Base-by-base conservation (phyloP, 2,113 vertebrate species). In the Engraulis encrasicolus region DNA sequence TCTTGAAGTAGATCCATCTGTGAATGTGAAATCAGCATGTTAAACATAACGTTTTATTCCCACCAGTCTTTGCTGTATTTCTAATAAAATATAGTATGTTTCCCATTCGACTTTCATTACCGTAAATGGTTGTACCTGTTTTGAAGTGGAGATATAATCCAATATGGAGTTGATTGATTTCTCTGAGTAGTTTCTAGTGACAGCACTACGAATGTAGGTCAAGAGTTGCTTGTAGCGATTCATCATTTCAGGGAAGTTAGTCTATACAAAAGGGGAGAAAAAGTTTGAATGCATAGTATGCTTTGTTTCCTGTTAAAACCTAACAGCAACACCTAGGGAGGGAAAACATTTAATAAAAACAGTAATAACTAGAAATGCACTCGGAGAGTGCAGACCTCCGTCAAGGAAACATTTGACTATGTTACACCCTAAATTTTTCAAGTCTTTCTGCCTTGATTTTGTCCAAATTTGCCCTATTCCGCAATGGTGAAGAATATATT, bases 241-340 rank as follows among this genome's bases (percentile, higher is more conserved):
- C 98, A 99, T 99, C 98, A 99, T 99, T 96, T 99, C 98, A 90
- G 98, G 98, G 90, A 98, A 99, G 92, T 99, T 99, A 87, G 96
- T 98, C 98, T 99, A 85, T 85, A 78, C 88, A 61, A 34, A 66
- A 2, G 11, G 58, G 81, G 80, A 81, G 1, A 7, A 40, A n/a
- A 66, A 15, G 36, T 58, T 6, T n/a, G 23, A 58, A 58, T 58
- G 54, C n/a, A 58, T 7, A n/a, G n/a, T n/a, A n/a, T n/a, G n/a
- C 40, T 45, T 45, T 45, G 9, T 3, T 3, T 45, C 40, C 9
- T 45, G 3, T 45, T 45, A 45, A 5, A 5, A 45, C 40, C 9
- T 45, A 45, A 5, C 4, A 45, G 17, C 86, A 1, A 85, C 45
- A 88, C 4, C 80, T 0, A 80, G 0, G 40, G n/a, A n/a, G n/a